Percentiles rank a stretch among this genome's conserved stretches.
These are phyloP conservation scores for Trachelus troglodyta DNA, from an alignment of 2,888 invertebrate genomes.

Conservation along the genomic window DNA sequence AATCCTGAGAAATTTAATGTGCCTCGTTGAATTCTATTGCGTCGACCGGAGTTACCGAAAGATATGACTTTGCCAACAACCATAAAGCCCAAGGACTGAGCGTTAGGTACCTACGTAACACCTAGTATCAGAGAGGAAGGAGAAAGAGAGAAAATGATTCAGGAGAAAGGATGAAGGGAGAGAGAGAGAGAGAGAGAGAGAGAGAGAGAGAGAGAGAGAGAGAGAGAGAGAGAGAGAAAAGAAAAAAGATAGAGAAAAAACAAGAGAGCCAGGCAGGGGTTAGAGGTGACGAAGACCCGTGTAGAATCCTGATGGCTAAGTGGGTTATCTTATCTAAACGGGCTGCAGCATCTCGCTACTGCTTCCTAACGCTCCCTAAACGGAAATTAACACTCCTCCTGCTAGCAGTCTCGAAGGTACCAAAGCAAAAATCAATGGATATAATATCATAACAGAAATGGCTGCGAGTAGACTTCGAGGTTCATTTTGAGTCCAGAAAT, in stretches of 20 bases:
- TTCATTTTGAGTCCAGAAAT: too few relatives aligned
- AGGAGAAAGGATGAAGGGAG: slow-evolving; percentile 8
- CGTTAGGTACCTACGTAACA: not conserved
- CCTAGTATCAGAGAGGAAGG: not conserved
- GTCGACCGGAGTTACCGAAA: slow-evolving; percentile 17
- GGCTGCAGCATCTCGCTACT: slow-evolving; percentile 46
- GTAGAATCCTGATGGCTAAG: slow-evolving; percentile 58
- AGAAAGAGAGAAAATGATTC: not conserved
- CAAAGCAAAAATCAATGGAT: slow-evolving; percentile 56
- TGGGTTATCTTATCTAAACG: slow-evolving; percentile 63
- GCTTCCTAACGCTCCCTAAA: slow-evolving; percentile 57
- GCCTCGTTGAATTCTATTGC: slow-evolving; percentile 19
- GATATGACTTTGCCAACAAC: slow-evolving; percentile 23
- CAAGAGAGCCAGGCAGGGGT: slow-evolving; percentile 1
- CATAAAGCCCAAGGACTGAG: slow-evolving; percentile 13
- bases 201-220: slow-evolving; percentile 3
- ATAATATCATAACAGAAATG: slow-evolving; percentile 35
- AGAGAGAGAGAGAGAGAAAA: not conserved
- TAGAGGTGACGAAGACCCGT: slow-evolving; percentile 26
- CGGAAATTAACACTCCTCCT: slow-evolving; percentile 62
- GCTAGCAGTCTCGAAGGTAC: slow-evolving; percentile 21
- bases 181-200: not conserved
- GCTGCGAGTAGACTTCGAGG: too few relatives aligned
- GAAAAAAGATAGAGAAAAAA: not conserved
- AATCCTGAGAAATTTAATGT: slow-evolving; percentile 22